Conservation (phyloP, 2,113 vertebrate species). For the Uria aalge region DNA sequence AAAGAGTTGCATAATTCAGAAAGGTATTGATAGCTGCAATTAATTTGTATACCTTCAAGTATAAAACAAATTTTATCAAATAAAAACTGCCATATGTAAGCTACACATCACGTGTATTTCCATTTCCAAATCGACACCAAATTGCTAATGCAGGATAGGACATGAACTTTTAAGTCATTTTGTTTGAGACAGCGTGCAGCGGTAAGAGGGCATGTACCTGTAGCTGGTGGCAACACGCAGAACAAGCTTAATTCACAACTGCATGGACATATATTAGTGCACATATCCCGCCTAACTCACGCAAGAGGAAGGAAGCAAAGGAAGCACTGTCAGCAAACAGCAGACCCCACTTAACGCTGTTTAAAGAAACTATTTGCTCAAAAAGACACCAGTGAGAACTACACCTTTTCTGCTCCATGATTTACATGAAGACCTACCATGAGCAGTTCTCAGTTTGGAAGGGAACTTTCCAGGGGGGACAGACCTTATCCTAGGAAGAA, state of each 20-base stretch:
- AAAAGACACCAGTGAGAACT: not conserved
- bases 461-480: not conserved
- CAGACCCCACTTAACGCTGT: accelerated
- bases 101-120: accelerated
- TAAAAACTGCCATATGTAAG: not conserved
- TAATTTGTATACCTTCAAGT: not conserved
- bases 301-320: not conserved
- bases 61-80: not conserved
- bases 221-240: not conserved
- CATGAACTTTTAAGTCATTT: not conserved
- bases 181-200: accelerated
- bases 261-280: not conserved
- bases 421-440: not conserved
- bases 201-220: accelerated
- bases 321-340: not conserved
- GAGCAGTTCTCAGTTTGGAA: not conserved
- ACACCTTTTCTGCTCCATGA: accelerated
- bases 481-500: not conserved
- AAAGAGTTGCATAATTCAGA: not conserved
- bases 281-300: not conserved
- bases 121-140: not conserved
- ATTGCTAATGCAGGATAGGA: not conserved
- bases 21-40: not conserved
- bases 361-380: not conserved
- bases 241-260: not conserved